Percentiles rank a stretch among this genome's conserved stretches.
Evolutionary conservation across 2,888 invertebrate species (phyloP).

Genomic region (Spodoptera littoralis): DNA sequence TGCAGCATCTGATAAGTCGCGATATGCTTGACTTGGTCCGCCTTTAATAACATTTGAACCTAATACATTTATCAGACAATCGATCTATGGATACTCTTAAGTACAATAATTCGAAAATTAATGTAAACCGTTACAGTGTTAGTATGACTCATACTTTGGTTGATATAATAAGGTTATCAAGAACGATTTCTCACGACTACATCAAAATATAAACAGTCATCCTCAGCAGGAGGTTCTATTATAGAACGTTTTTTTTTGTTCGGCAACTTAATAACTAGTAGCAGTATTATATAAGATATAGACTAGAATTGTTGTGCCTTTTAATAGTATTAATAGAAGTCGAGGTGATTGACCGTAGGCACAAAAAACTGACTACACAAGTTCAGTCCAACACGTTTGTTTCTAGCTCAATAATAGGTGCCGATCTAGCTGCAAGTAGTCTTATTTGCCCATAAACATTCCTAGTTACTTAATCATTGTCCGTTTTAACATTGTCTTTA

Average conservation of each 20-base stretch:
- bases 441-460: constrained; percentile 51
- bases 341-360: constrained; percentile 64
- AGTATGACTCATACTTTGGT: constrained; percentile 7
- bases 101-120: constrained; percentile 8
- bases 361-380: constrained; percentile 62
- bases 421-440: constrained; percentile 44
- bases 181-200: constrained; percentile 12
- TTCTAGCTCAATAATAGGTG: constrained; percentile 43
- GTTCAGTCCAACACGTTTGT: constrained; percentile 41
- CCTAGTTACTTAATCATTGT: constrained; percentile 50
- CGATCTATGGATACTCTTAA: constrained; percentile 28
- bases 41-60: constrained; percentile 22
- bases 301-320: constrained; percentile 56
- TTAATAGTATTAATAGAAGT: constrained; percentile 60
- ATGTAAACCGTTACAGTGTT: constrained; percentile 16
- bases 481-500: constrained; percentile 22
- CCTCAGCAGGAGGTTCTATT: constrained; percentile 6
- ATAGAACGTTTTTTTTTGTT: constrained; percentile 9
- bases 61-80: constrained; percentile 38
- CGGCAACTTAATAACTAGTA: constrained; percentile 16
- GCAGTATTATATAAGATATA: constrained; percentile 29
- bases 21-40: constrained; percentile 24
- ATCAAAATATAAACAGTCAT: constrained; percentile 5
- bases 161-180: constrained; percentile 6
- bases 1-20: constrained; percentile 33